Conservation (phyloP, 1,140 invertebrate genomes). For the Melanaphis sacchari region DNA sequence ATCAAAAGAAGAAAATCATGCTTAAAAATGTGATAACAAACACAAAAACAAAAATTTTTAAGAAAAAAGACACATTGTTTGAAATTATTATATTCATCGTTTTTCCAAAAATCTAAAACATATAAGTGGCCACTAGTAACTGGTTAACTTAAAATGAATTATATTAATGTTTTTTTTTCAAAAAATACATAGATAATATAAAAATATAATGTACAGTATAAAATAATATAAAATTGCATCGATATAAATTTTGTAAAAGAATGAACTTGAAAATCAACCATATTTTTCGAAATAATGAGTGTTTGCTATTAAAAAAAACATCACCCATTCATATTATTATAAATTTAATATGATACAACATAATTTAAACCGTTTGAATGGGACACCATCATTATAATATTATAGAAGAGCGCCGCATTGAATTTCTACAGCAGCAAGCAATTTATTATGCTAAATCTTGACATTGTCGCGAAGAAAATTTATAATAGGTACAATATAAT, state of each 20-base stretch:
- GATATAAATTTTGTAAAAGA: neutral
- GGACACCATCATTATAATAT: slow-evolving; percentile 8
- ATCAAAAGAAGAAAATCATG: too few species aligned
- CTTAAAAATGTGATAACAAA: too few species aligned
- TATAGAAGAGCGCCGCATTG: neutral
- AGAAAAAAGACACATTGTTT: too few species aligned
- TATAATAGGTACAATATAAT: neutral
- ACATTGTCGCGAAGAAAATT: neutral
- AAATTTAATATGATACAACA: neutral
- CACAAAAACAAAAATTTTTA: too few species aligned
- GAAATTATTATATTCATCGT: too few species aligned
- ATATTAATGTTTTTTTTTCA: too few species aligned
- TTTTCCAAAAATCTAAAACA: too few species aligned
- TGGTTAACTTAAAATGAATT: too few species aligned
- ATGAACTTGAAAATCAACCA: neutral
- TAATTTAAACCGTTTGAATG: neutral
- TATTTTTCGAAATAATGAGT: neutral
- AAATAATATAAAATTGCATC: neutral
- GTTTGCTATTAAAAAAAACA: neutral
- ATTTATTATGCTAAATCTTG: neutral
- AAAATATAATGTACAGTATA: neutral
- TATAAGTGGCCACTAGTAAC: too few species aligned
- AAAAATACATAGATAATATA: neutral
- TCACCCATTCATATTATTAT: neutral
- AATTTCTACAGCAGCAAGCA: neutral